phyloP scores from a whole-genome alignment of 92 coral and sea anemone genomes.

The Actinostola sp. region DNA sequence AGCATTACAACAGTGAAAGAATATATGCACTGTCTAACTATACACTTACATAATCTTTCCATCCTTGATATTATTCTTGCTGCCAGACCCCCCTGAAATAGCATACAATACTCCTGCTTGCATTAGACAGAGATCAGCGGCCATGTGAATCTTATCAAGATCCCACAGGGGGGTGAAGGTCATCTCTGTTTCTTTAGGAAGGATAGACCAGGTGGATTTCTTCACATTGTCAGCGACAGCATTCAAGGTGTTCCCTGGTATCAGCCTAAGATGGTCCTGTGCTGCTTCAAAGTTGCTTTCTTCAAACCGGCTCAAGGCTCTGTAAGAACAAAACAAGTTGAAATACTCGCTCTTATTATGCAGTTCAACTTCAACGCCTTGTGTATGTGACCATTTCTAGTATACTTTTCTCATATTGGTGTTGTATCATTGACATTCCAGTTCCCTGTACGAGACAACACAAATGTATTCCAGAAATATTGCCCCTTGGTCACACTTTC shows the following conservation, averaged over 20 bases:
- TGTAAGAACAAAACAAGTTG: constrained; percentile 7
- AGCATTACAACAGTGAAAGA: no score
- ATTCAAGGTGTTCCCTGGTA: constrained; percentile 90
- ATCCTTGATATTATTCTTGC: constrained; percentile 62
- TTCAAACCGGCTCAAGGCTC: constrained; percentile 93
- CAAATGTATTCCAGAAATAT: no score
- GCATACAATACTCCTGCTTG: constrained; percentile 91
- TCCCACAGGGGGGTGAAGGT: constrained; percentile 87
- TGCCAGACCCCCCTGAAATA: constrained; percentile 65
- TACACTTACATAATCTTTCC: constrained; percentile 69
- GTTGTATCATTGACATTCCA: no score
- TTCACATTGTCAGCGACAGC: constrained; percentile 77
- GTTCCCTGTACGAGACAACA: no score
- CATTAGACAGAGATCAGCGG: constrained; percentile 79
- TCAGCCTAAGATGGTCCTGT: constrained; percentile 78
- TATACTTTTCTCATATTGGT: no score
- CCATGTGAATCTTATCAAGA: constrained; percentile 69
- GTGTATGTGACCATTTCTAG: no score
- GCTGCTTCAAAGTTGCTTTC: constrained; percentile 82
- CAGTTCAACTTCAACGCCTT: no score
- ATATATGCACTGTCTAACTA: no score
- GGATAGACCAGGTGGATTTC: constrained; percentile 83
- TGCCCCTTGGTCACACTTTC: no score
- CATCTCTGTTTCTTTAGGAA: constrained; percentile 64
- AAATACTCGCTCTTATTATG: no score